These are phyloP conservation scores for Sebastes taczanowskii DNA, from an alignment of 2,797 vertebrate genomes.

Conservation along the genomic window DNA sequence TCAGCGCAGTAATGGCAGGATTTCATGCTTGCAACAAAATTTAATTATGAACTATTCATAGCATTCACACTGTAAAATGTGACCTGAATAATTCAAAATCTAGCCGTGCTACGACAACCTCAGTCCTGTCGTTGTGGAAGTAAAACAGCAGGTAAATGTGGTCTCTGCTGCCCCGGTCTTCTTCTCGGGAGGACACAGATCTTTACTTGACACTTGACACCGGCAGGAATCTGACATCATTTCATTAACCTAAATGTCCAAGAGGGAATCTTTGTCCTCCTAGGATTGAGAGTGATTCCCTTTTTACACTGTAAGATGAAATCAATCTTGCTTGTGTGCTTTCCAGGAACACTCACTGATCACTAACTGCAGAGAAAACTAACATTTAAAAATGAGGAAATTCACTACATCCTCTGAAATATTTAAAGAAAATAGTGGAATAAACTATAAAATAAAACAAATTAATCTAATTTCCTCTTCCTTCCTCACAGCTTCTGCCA, in stretches of 20 bases:
- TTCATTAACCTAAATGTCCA: constrained; percentile 24
- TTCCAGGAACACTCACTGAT: background rate
- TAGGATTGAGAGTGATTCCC: background rate
- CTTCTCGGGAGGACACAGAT: constrained; percentile 10
- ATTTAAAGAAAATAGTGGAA: background rate
- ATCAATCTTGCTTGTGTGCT: background rate
- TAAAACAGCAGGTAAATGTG: constrained; percentile 2
- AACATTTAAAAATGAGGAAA: background rate
- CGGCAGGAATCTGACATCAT: background rate
- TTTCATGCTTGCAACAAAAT: constrained; percentile 70
- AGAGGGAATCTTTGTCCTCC: background rate
- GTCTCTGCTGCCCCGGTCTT: background rate
- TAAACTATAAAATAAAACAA: background rate
- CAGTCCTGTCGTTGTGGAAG: constrained; percentile 14
- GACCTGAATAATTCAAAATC: constrained; percentile 63
- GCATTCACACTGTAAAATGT: constrained; percentile 53
- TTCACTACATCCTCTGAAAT: background rate
- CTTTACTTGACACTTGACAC: constrained; percentile 24
- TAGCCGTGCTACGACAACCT: constrained; percentile 23
- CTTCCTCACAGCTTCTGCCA: constrained; percentile 87
- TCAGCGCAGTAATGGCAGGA: constrained; percentile 33
- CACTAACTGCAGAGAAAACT: constrained; percentile 12
- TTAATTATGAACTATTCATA: constrained; percentile 64
- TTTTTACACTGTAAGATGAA: background rate
- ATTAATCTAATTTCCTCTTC: background rate